Percentiles rank a stretch among this genome's conserved stretches.
Evolutionary conservation across 2,113 vertebrate species (phyloP).

Genomic region (Zonotrichia leucophrys): DNA sequence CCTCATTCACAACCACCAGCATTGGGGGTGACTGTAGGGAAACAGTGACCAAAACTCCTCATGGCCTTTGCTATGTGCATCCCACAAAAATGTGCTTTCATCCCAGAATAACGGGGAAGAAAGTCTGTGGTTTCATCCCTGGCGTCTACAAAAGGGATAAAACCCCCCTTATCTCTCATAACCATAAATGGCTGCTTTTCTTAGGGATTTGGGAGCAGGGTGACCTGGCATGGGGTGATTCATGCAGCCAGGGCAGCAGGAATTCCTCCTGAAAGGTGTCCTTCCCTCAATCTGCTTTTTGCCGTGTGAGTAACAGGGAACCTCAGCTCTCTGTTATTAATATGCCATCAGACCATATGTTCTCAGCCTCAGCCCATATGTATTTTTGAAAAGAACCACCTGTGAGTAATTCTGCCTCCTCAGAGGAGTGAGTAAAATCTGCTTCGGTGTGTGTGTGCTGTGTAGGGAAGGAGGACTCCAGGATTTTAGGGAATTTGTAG

Average conservation of each 20-base stretch:
- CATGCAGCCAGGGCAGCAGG: background rate
- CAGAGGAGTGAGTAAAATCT: slow-evolving; percentile 35
- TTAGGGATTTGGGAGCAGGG: background rate
- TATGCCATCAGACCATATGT: slow-evolving; percentile 16
- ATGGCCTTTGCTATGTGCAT: background rate
- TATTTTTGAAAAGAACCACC: slow-evolving; percentile 63
- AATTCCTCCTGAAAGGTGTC: background rate
- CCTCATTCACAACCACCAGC: background rate
- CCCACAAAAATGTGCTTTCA: background rate
- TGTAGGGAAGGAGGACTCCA: background rate
- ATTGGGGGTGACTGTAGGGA: fast-evolving
- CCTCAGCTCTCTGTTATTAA: slow-evolving; percentile 18
- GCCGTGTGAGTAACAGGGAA: slow-evolving; percentile 27
- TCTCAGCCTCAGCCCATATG: slow-evolving; percentile 30
- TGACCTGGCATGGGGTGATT: slow-evolving; percentile 39
- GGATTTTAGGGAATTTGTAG: background rate
- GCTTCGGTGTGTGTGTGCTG: background rate
- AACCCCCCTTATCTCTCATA: background rate
- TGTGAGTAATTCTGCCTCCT: slow-evolving; percentile 58
- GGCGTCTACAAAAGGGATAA: background rate
- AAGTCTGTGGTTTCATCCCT: background rate
- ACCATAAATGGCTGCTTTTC: background rate
- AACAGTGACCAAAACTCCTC: background rate
- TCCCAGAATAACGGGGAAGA: background rate
- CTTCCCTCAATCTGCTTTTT: slow-evolving; percentile 21